Evolutionary conservation across 2,888 invertebrate species (phyloP), one percentile per base, ranked within the genome.

Genomic region (Atethmia centrago): DNA sequence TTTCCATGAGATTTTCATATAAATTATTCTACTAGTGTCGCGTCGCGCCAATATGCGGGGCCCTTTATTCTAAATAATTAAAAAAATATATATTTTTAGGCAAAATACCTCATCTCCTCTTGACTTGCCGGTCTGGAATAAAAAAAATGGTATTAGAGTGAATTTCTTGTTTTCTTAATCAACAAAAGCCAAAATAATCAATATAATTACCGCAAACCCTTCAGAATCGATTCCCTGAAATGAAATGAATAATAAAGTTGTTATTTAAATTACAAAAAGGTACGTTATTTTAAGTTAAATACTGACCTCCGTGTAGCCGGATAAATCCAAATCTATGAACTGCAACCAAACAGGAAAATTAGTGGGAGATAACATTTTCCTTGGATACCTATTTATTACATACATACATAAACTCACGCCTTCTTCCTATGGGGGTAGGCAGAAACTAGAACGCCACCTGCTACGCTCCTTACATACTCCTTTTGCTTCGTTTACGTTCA

Each of bases 171-270:
- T 36, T n/a, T 25, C 2, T 7, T 45, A n/a, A 12, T 28, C 28
- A 64, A 16, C 10, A 55, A n/a, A 3, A 16, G 40, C 9, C 14
- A 42, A 31, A 62, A 16, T 16, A 62, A 53, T 55, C 1, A 55
- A 58, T 25, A n/a, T 53, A 74, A 62, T 82, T 90, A 95, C 96
- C 93, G 92, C 93, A 87, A 93, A 96, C 1, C 91, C 92, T 81
- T 96, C 96, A 0, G 96, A 95, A 82, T 95, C 95, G 31, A 93
- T 85, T 47, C 92, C 94, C 96, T 96, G 90, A 80, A 92, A 94
- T 81, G 28, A 55, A 59, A 53, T 49, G 0, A 55, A n/a, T 40
- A 58, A 25, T 58, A 40, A 49, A 25, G 31, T 36, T 25, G 40
- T 40, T 42, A 12, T 45, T 45, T 70, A 14, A 42, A 78, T 58